Conservation (phyloP, 2,113 vertebrate species). For the Siphamia tubifer region DNA sequence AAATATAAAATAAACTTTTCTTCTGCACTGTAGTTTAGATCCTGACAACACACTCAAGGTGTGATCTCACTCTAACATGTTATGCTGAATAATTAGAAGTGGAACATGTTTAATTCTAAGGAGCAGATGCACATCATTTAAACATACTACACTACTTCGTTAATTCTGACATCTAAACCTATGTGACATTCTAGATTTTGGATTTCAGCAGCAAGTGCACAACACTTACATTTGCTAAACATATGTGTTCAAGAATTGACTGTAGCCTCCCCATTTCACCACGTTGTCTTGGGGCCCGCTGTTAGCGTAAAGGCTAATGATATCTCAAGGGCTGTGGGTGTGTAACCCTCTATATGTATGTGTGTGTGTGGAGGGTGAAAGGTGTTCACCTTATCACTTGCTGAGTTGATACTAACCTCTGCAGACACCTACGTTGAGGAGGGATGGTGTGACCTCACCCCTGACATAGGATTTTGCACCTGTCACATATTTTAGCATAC, state of each 20-base stretch:
- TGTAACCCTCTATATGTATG: neutral
- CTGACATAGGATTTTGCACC: conserved; percentile 70
- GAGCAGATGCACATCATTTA: conserved; percentile 29
- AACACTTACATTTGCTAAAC: conserved; percentile 85
- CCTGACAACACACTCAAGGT: conserved; percentile 1
- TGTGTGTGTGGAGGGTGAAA: conserved; percentile 47
- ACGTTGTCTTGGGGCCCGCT: conserved; percentile 84
- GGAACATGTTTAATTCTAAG: neutral
- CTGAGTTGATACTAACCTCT: conserved; percentile 87
- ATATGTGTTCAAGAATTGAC: conserved; percentile 81
- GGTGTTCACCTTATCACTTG: conserved; percentile 85
- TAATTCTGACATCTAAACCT: neutral
- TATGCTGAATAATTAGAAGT: conserved; percentile 24
- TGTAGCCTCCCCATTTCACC: conserved; percentile 60
- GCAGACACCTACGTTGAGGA: conserved; percentile 82
- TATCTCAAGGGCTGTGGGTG: conserved; percentile 79
- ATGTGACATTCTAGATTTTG: conserved; percentile 72
- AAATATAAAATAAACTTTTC: conserved; percentile 1
- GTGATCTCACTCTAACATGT: conserved; percentile 13
- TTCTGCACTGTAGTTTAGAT: neutral
- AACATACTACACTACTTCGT: neutral
- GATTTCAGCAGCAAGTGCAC: conserved; percentile 84
- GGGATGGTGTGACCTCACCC: conserved; percentile 75
- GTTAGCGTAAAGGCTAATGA: conserved; percentile 85
- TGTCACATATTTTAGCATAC: conserved; percentile 55